Evolutionary conservation across 2,888 invertebrate species (phyloP).

Genomic region (Plagodis pulveraria): DNA sequence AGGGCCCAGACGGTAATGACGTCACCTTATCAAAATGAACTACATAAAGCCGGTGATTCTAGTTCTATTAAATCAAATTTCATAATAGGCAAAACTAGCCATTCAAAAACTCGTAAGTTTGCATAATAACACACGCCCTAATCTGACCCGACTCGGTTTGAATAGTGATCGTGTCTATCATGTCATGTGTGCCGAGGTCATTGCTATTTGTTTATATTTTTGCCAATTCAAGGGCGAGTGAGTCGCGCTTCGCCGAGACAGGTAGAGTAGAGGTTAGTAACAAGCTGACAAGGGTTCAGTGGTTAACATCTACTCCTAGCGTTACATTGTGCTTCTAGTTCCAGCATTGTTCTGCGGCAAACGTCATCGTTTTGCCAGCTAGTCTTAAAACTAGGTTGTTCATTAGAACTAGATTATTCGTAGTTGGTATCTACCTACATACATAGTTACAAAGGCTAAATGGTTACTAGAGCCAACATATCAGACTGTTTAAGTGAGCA

Average conservation of each 20-base stretch:
- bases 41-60: slow-evolving; percentile 66
- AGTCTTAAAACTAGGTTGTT: no score
- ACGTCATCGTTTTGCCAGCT: no score
- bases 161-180: slow-evolving; percentile 68
- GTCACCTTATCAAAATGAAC: slow-evolving; percentile 71
- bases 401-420: no score
- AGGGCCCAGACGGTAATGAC: slow-evolving; percentile 75
- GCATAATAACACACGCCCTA: slow-evolving; percentile 77
- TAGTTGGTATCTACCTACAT: no score
- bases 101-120: slow-evolving; percentile 70
- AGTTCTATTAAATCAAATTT: slow-evolving; percentile 59
- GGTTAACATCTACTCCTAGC: no score
- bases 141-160: slow-evolving; percentile 75
- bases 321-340: no score
- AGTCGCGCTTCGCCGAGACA: slow-evolving; percentile 12
- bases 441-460: no score
- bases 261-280: no score
- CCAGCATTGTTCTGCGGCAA: no score
- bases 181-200: slow-evolving; percentile 73
- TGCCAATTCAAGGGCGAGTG: slow-evolving; percentile 74
- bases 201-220: slow-evolving; percentile 78
- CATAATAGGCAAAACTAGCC: slow-evolving; percentile 48
- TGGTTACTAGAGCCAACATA: no score
- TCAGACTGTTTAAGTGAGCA: no score
- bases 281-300: no score